A percentile compares a stretch with the other conserved stretches of the same genome.
Evolutionary conservation across 1,140 invertebrate genomes (phyloP).

Genomic region (Lepeophtheirus salmonis): DNA sequence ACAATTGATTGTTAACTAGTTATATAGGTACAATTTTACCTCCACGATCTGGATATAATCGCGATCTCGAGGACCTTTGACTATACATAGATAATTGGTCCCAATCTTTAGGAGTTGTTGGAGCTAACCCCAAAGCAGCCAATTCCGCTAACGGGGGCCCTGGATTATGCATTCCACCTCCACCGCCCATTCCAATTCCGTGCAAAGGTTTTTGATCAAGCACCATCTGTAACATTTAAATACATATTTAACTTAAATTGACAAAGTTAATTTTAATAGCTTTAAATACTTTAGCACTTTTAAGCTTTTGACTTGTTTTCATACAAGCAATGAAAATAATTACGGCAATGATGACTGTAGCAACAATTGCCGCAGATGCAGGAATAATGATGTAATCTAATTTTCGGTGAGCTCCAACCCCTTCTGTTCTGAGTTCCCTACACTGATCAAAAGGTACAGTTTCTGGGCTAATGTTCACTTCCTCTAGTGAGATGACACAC

Average conservation of each 20-base stretch:
- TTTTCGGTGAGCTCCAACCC: conserved; percentile 42
- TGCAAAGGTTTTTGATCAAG: conserved; percentile 23
- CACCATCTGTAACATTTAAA: conserved; percentile 19
- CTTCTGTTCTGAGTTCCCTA: conserved; percentile 60
- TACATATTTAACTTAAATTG: conserved; percentile 18
- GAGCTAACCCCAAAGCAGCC: conserved; percentile 18
- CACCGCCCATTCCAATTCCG: conserved; percentile 16
- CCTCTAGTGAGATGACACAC: conserved; percentile 70
- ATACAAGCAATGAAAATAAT: conserved; percentile 69
- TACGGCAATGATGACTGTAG: conserved; percentile 62
- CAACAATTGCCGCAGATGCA: conserved; percentile 70
- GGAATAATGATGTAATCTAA: conserved; percentile 88
- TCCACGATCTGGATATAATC: conserved; percentile 12
- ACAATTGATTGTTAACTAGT: not conserved
- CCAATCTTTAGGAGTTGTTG: conserved; percentile 42
- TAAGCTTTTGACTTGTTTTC: conserved; percentile 35
- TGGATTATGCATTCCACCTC: conserved; percentile 20
- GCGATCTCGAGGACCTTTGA: conserved; percentile 27
- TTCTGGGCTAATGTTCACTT: conserved; percentile 59
- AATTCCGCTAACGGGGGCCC: conserved; percentile 54
- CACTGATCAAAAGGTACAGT: conserved; percentile 68
- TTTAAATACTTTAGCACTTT: conserved; percentile 6
- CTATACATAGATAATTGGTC: conserved; percentile 81
- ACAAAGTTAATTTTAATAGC: not conserved
- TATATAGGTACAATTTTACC: conserved; percentile 24